phyloP scores from a whole-genome alignment of 2,113 vertebrate genomes.

The Myodes glareolus region DNA sequence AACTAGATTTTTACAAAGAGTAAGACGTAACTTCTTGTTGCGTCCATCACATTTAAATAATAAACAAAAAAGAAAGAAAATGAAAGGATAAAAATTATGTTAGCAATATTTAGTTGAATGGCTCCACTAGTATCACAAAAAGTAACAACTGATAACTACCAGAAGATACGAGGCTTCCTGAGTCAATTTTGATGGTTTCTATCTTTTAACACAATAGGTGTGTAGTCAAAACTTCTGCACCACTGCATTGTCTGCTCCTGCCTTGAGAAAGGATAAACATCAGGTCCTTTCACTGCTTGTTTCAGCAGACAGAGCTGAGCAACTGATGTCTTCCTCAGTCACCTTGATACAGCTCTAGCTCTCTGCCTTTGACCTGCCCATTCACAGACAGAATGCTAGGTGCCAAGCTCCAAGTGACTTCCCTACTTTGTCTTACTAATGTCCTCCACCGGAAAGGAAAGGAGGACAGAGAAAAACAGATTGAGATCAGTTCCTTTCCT shows the following conservation, averaged over 20 bases:
- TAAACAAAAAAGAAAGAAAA: background rate
- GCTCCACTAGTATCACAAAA: background rate
- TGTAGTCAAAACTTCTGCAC: too few relatives aligned
- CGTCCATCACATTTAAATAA: background rate
- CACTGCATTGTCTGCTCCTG: background rate
- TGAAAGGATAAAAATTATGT: background rate
- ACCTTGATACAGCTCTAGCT: background rate
- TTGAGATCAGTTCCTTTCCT: background rate
- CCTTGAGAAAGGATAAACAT: background rate
- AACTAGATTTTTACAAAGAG: background rate
- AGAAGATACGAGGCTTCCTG: background rate
- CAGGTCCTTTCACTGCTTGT: background rate
- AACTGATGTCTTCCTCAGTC: background rate
- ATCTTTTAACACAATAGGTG: background rate
- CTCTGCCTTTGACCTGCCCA: background rate
- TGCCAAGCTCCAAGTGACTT: background rate
- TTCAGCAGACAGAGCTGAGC: background rate
- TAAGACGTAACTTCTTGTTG: background rate
- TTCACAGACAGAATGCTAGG: background rate
- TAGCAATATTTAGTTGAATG: background rate
- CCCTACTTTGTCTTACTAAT: too few relatives aligned
- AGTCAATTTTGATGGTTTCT: background rate
- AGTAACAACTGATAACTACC: background rate
- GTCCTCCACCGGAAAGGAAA: background rate
- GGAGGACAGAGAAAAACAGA: background rate